Percentiles rank a stretch among this genome's conserved stretches.
These are phyloP conservation scores for Cecidostiba fungosa DNA, from an alignment of 2,888 invertebrate species.

Conservation along the genomic window DNA sequence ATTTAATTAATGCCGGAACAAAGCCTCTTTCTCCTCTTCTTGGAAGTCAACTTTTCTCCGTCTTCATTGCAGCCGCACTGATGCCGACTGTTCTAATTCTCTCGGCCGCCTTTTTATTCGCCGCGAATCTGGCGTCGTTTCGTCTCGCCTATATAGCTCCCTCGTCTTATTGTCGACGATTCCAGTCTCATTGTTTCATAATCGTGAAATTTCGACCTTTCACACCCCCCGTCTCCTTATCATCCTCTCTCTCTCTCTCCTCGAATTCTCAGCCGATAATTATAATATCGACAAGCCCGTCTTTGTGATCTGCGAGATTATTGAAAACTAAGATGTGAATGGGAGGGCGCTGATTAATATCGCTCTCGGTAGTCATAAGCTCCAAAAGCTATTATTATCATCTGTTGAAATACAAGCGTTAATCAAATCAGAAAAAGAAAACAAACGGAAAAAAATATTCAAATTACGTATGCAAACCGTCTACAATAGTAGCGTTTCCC, in stretches of 20 bases:
- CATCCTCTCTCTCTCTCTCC: background rate
- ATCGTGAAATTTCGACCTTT: conserved; percentile 59
- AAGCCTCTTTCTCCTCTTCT: conserved; percentile 34
- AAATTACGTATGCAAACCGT: too few relatives aligned
- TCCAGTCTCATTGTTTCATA: conserved; percentile 66
- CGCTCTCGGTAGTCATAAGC: background rate
- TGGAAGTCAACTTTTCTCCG: conserved; percentile 12
- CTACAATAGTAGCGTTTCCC: too few relatives aligned
- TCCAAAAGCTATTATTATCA: background rate
- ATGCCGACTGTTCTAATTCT: conserved; percentile 17
- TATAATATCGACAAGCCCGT: conserved; percentile 40
- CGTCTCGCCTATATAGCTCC: background rate
- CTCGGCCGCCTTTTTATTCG: conserved; percentile 25
- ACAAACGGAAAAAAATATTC: too few relatives aligned
- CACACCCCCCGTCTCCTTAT: background rate
- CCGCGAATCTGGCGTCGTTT: conserved; percentile 33
- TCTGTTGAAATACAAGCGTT: background rate
- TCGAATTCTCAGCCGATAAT: conserved; percentile 41
- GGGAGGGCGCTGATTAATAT: background rate
- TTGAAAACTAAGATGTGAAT: background rate
- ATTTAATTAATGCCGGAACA: conserved; percentile 67
- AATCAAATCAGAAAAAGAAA: background rate
- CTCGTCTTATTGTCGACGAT: conserved; percentile 39
- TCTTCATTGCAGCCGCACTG: background rate
- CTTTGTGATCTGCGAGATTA: conserved; percentile 2